A percentile compares a stretch with the other conserved stretches of the same genome.
Evolutionary conservation across 1,140 invertebrate genomes (phyloP).

Genomic region (Antheraea pernyi): DNA sequence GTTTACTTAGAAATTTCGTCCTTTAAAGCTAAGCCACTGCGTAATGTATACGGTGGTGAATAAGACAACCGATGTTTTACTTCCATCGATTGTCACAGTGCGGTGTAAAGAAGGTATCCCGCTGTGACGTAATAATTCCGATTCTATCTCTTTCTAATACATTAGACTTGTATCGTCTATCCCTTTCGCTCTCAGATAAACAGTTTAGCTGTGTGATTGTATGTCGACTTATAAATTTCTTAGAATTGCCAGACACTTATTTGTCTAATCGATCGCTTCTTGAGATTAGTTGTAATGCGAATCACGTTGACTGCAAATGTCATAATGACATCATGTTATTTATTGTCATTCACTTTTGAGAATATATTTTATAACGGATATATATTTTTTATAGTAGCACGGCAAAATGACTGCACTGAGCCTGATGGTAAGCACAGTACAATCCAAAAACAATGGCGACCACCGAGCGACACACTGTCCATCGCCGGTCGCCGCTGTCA

Average conservation of each 20-base stretch:
- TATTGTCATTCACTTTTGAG: no score
- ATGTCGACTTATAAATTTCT: constrained; percentile 21
- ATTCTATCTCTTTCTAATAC: constrained; percentile 64
- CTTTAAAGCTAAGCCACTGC: background rate
- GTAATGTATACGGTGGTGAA: background rate
- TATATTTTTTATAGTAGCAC: no score
- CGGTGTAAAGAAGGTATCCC: constrained; percentile 36
- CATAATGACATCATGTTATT: no score
- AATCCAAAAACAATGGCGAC: no score
- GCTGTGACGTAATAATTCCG: constrained; percentile 75
- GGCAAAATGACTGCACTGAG: no score
- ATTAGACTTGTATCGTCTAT: constrained; percentile 56
- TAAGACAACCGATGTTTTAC: background rate
- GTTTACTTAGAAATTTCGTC: background rate
- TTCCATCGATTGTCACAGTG: background rate
- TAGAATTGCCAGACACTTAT: constrained; percentile 18
- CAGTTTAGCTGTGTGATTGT: constrained; percentile 57
- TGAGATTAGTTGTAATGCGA: no score
- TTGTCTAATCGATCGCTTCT: no score
- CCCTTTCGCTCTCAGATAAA: constrained; percentile 63
- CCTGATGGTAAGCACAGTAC: no score
- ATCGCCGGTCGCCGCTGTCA: no score
- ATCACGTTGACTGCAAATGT: no score
- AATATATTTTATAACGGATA: no score
- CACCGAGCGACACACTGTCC: no score